Base-by-base conservation (phyloP, 2,113 vertebrate genomes). In the Aptenodytes forsteri region DNA sequence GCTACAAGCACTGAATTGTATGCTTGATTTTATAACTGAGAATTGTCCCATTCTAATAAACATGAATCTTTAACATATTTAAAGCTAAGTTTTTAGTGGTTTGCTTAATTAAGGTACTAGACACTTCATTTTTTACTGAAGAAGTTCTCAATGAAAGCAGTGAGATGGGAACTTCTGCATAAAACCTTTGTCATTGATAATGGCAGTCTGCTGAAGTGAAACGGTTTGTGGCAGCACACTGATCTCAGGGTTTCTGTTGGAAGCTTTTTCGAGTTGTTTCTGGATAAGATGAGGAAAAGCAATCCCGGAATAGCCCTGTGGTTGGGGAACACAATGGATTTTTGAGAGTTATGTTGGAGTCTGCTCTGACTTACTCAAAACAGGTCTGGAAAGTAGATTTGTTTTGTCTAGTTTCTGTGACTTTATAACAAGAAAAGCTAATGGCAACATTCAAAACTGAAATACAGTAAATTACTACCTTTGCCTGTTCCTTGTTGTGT, bases 401-500 rank as follows among this genome's bases (percentile, higher is more conserved):
- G 18, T 64, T 91, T 87, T 82, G 40, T 91, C 34, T 65, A 83
- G 44, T 76, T 93, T 95, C 85, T 93, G 93, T 90, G 71, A 83
- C 87, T 94, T 96, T 92, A 55, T 75, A 90, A 83, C 76, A 92
- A 81, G 82, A 67, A 95, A 96, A 95, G 55, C 55, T 93, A 86
- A 93, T 95, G 73, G 69, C 69, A 94, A 32, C 89, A 84, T 89
- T 95, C 49, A 65, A 94, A 95, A 94, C 54, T 77, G 78, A 95
- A 92, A 69, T 88, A 54, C 46, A 7, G 75, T 90, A 86, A 96
- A 96, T 95, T 93, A 54, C 91, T 87, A 71, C 82, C 87, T 96
- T 94, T 96, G 62, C 64, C 47, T 96, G 94, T 90, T 96, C 82
- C 81, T 93, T 88, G 79, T 92, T 95, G 79, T 95, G 64, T 97